Evolutionary conservation across 2,888 invertebrate species (phyloP).

Genomic region (Mystacides longicornis): DNA sequence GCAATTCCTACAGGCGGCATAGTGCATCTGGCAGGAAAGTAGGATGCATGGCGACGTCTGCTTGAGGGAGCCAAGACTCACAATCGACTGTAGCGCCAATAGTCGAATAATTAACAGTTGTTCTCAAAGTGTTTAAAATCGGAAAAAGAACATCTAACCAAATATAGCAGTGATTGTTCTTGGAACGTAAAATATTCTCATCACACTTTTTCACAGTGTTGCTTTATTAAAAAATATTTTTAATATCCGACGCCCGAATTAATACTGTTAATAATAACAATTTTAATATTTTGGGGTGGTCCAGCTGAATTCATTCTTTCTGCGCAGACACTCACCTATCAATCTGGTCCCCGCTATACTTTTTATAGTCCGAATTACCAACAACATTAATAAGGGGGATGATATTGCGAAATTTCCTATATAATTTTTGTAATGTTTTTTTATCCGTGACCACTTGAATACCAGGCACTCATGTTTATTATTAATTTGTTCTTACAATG

Average conservation of each 20-base stretch:
- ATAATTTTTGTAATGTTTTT: not conserved
- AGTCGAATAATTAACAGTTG: too few species aligned
- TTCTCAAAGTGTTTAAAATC: too few species aligned
- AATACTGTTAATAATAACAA: constrained; percentile 2
- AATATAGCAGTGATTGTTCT: constrained; percentile 5
- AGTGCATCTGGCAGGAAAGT: too few species aligned
- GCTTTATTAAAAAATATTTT: constrained; percentile 22
- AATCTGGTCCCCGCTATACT: not conserved
- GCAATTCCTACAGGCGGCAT: too few species aligned
- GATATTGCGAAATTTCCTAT: constrained; percentile 13
- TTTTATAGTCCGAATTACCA: not conserved
- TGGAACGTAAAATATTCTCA: not conserved
- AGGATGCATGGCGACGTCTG: too few species aligned
- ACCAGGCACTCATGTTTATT: not conserved
- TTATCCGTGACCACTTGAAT: constrained; percentile 2
- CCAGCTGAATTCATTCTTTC: constrained; percentile 6
- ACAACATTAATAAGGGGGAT: constrained; percentile 8
- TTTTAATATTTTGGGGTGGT: constrained; percentile 11
- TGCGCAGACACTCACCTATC: not conserved
- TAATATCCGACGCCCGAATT: constrained; percentile 23
- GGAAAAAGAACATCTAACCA: too few species aligned
- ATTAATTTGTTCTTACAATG: not conserved
- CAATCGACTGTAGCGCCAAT: too few species aligned
- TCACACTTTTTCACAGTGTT: constrained; percentile 9
- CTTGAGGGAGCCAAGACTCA: too few species aligned